Base-by-base conservation (phyloP, 2,888 invertebrate genomes). In the Sisyra terminalis region DNA sequence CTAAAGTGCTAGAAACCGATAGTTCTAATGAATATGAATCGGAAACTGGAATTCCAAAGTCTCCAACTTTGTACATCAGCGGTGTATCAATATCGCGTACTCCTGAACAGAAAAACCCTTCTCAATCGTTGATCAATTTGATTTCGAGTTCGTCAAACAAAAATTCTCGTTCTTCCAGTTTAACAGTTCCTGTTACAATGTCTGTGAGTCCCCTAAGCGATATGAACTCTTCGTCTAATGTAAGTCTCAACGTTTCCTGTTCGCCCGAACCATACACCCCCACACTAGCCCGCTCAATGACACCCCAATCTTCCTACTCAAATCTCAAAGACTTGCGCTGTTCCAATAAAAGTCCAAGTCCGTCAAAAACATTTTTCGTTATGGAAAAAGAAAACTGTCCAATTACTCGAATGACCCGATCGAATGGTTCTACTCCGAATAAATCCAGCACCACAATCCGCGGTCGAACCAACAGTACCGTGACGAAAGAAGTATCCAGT, bases 41-140 rank as follows among this genome's bases (percentile, higher is more conserved):
- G n/a, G 70, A 70, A 52, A 69, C 69, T 1, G 70, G 69, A 3
- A 69, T 70, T 38, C 69, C 69, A 9, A 67, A 67, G 51, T 69
- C 69, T 3, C 69, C 70, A 8, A 70, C 70, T 1, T 54, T 70
- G n/a, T 70, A 67, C 52, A 70, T 70, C 46, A 69, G 69, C 16
- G 70, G 70, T 16, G 69, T 70, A 8, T 69, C 69, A n/a, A 70
- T 70, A 48, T 68, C 66, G 30, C 57, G 70, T 16, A 68, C 68
- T 6, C 65, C 69, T 9, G 68, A 69, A 55, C 66, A 67, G 24
- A 64, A 66, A 51, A 60, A 60, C 16, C 61, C 64, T 14, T 61
- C 60, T 8, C 48, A 50, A 17, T 47, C 48, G 2, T 44, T 62
- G 11, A 46, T 46, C 11, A 42, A 45, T 1, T 35, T 39, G 29